Conservation (phyloP, 1,140 invertebrate species). For the Papilio glaucus region DNA sequence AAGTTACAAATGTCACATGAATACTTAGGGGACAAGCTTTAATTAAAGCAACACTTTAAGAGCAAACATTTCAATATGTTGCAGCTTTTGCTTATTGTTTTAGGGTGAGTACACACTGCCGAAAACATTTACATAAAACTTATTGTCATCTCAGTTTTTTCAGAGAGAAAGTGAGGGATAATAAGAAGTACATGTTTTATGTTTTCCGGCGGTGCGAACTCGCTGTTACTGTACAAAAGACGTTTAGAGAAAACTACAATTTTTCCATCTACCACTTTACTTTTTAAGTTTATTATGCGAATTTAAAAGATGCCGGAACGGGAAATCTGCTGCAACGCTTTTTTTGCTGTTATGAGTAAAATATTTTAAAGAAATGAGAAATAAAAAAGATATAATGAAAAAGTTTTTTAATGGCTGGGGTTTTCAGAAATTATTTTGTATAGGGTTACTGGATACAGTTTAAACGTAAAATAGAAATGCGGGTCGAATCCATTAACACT, state of each 20-base stretch:
- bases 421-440: slow-evolving; percentile 1
- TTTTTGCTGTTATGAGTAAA: slow-evolving; percentile 6
- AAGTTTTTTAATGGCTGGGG: neutral
- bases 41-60: too few relatives aligned
- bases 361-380: neutral
- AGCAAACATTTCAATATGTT: too few relatives aligned
- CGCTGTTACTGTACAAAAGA: too few relatives aligned
- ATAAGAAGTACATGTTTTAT: too few relatives aligned
- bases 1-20: too few relatives aligned
- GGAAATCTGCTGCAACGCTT: neutral
- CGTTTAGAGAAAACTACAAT: neutral
- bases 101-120: too few relatives aligned
- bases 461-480: slow-evolving; percentile 9
- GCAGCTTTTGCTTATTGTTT: too few relatives aligned
- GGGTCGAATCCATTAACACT: neutral
- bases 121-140: too few relatives aligned
- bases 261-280: neutral
- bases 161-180: too few relatives aligned
- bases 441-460: neutral
- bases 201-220: neutral
- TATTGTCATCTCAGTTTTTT: too few relatives aligned
- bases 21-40: too few relatives aligned
- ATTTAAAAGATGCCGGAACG: neutral
- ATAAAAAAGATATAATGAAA: slow-evolving; percentile 5
- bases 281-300: neutral